These are phyloP conservation scores for Embiotoca jacksoni DNA, from an alignment of 2,113 vertebrate genomes.

Conservation along the genomic window DNA sequence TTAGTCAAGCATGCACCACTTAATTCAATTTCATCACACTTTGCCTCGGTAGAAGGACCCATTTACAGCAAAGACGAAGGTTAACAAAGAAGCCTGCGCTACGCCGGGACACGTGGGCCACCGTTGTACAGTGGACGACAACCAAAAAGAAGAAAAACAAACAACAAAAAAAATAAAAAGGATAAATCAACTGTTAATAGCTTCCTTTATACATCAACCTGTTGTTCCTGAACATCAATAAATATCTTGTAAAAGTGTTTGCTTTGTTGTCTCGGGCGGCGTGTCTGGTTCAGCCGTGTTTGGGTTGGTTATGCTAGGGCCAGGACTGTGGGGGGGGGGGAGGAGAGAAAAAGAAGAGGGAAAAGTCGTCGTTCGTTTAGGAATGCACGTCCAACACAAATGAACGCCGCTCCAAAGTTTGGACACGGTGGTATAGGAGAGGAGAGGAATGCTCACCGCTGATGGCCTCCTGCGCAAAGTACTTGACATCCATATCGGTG, in stretches of 20 bases:
- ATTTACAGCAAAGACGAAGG: constrained; percentile 72
- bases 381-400: background rate
- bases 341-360: constrained; percentile 8
- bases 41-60: constrained; percentile 64
- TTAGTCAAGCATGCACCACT: constrained; percentile 73
- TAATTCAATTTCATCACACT: constrained; percentile 56
- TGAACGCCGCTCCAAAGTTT: background rate
- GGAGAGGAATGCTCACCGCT: constrained; percentile 82
- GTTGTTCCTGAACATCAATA: constrained; percentile 86
- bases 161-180: background rate
- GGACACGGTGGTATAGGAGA: background rate
- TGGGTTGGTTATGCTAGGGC: constrained; percentile 83
- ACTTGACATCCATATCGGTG: constrained; percentile 93
- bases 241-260: constrained; percentile 83
- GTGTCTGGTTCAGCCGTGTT: constrained; percentile 56
- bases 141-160: constrained; percentile 32
- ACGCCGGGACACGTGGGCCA: constrained; percentile 62
- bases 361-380: background rate
- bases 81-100: constrained; percentile 53
- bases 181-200: constrained; percentile 70
- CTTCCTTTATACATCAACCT: constrained; percentile 81
- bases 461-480: constrained; percentile 94
- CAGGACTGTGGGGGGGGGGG: constrained; percentile 83
- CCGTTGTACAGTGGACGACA: constrained; percentile 58
- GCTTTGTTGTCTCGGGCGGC: constrained; percentile 61